Base-by-base conservation (phyloP, 92 coral and sea anemone species). In the Palythoa heliodiscus region DNA sequence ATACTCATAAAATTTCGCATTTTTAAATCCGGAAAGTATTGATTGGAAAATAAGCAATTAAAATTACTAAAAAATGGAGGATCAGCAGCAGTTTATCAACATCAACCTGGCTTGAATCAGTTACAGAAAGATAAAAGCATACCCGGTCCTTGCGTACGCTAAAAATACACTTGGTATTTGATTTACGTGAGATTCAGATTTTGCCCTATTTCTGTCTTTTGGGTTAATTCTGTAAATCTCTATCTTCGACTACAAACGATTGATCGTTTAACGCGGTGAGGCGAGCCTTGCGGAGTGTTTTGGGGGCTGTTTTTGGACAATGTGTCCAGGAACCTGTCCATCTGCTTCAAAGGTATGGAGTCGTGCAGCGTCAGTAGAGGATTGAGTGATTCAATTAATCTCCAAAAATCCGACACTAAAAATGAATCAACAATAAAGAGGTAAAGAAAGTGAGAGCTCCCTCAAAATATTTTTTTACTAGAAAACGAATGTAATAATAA, bases 201-300 rank as follows among this genome's bases (percentile, higher is more conserved):
- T 23, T 63, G 11, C 0, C 4, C 69, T 11, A n/a, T 63, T 63
- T 63, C 24, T 10, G 19, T 16, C 22, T 55, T 12, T 12, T 55
- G 16, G 3, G 14, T 55, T 16, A 8, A 63, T 63, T 19, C 19
- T 5, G 25, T 63, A 63, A 19, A 63, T 23, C 20, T 5, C 23
- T 3, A n/a, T 63, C 19, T 63, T 71, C 70, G n/a, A 72, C 47
- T 15, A 74, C 5, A 93, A 87, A 52, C 78, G 79, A 48, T 72
- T 90, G 63, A n/a, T 29, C 76, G 85, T 37, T 70, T 78, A 69
- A 86, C 90, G 24, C 93, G 85, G 5, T 86, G 86, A 43, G 93
- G 93, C 7, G 93, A 90, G 85, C 96, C 89, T 3, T 93, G 88
- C 3, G 98, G 98, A 11, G 98, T 94, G 64, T 61, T 89, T 11